Base-by-base conservation (phyloP, 1,140 invertebrate genomes). In the Chrysoperla carnea region DNA sequence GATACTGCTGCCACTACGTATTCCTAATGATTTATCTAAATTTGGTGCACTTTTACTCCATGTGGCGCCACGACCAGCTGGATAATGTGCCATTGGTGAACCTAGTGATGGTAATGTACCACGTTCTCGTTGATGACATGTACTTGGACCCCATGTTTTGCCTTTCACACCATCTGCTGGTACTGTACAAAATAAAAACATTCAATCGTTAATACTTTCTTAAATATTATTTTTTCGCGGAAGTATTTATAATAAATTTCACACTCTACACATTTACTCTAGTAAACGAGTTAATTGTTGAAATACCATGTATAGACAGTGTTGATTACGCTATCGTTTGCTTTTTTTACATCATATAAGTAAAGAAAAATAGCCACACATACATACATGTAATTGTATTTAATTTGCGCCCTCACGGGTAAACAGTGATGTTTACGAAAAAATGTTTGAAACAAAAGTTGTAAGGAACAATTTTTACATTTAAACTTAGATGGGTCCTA, bases 121-220 rank as follows among this genome's bases (percentile, higher is more conserved):
- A 46, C 87, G 75, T 58, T 92, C 86, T 44, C 85, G 81, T 65
- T 92, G 85, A 61, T 90, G 85, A 29, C 82, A 75, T 38, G 88
- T 89, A 50, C 87, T 92, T 47, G 91, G 91, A 48, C 92, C 91
- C 91, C 92, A 95, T 15, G 92, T 96, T 69, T 94, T 93, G 59
- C 90, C 90, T 68, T 96, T 95, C 48, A 88, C 83, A 57, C 88
- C 89, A 66, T 91, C 90, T 37, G 84, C 80, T 41, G 87, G 84
- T 65, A 87, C 81, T 87, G 68, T 42, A 64, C 17, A 23, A 23
- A 23, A 3, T 23, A 23, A 23, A 64, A 50, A 49, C 44, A 43
- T 41, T 37, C 29, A 35, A 17, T 44, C 31, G 23, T 45, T 17
- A 23, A 35, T 36, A 29, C 40, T 37, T 15, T 12, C n/a, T n/a